Evolutionary conservation across 1,140 invertebrate species (phyloP).

Genomic region (Drosophila pandora): DNA sequence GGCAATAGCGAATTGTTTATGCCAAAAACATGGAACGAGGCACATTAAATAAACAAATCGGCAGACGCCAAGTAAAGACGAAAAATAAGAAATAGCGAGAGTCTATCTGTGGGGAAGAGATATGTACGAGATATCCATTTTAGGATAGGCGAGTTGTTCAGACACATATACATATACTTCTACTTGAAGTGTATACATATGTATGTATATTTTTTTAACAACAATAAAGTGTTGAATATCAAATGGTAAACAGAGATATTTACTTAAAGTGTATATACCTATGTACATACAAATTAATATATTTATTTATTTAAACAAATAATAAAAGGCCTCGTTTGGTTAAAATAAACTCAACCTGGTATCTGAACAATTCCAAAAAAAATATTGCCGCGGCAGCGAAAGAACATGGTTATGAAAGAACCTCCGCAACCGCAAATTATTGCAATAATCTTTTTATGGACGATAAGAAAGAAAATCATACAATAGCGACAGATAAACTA

Average conservation of each 20-base stretch:
- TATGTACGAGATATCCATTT: constrained; percentile 12
- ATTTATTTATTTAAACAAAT: no score
- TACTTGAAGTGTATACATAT: not conserved
- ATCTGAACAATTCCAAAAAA: not conserved
- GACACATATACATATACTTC: constrained; percentile 17
- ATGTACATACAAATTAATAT: no score
- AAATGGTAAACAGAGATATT: no score
- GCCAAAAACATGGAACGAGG: constrained; percentile 58
- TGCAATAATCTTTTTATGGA: constrained; percentile 66
- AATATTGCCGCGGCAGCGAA: not conserved
- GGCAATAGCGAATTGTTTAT: constrained; percentile 59
- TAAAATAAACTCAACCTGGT: no score
- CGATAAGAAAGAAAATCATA: constrained; percentile 30
- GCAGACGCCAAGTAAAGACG: constrained; percentile 54
- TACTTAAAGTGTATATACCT: not conserved
- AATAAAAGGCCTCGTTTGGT: no score
- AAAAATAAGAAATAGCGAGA: not conserved
- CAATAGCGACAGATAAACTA: constrained; percentile 48
- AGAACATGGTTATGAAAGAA: constrained; percentile 13
- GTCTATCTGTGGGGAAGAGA: not conserved
- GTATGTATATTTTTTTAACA: not conserved
- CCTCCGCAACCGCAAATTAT: constrained; percentile 40
- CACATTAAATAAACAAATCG: constrained; percentile 77
- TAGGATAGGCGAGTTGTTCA: constrained; percentile 5
- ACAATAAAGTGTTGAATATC: no score